Conservation (phyloP, 2,888 invertebrate species). For the Catocala sponsa region DNA sequence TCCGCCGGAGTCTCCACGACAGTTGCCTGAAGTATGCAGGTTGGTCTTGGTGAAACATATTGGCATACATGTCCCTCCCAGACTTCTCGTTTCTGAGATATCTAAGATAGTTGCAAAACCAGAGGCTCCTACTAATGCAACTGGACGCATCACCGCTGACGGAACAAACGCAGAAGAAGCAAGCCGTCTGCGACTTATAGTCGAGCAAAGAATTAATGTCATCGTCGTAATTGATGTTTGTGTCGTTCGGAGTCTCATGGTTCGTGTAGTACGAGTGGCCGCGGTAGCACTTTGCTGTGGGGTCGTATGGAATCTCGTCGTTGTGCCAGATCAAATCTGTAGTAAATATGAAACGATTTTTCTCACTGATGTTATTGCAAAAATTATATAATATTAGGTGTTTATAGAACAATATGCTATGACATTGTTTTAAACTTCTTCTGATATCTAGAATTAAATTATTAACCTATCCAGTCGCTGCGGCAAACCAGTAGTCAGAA, state of each 20-base stretch:
- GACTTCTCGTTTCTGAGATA: constrained; percentile 49
- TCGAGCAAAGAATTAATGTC: constrained; percentile 66
- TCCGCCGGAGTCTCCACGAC: constrained; percentile 73
- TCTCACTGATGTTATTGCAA: no score
- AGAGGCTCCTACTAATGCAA: constrained; percentile 65
- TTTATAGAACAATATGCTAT: no score
- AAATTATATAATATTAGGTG: no score
- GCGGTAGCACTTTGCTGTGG: constrained; percentile 66
- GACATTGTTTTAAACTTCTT: no score
- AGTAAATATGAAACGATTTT: constrained; percentile 17
- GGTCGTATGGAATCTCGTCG: constrained; percentile 76
- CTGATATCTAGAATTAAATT: no score
- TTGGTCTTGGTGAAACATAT: constrained; percentile 67
- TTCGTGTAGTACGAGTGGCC: constrained; percentile 76
- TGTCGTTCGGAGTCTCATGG: constrained; percentile 64
- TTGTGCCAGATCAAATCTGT: constrained; percentile 81
- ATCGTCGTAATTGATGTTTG: constrained; percentile 61
- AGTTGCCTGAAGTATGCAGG: constrained; percentile 72
- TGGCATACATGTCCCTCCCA: constrained; percentile 60
- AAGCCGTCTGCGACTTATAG: constrained; percentile 56
- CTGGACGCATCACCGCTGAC: constrained; percentile 52
- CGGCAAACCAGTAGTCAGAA: no score
- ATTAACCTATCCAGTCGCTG: no score
- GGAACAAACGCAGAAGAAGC: constrained; percentile 75
- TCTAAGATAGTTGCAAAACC: constrained; percentile 73